Evolutionary conservation across 2,888 invertebrate species (phyloP), one percentile per base, ranked within the genome.

Genomic region (Tillus elongatus): DNA sequence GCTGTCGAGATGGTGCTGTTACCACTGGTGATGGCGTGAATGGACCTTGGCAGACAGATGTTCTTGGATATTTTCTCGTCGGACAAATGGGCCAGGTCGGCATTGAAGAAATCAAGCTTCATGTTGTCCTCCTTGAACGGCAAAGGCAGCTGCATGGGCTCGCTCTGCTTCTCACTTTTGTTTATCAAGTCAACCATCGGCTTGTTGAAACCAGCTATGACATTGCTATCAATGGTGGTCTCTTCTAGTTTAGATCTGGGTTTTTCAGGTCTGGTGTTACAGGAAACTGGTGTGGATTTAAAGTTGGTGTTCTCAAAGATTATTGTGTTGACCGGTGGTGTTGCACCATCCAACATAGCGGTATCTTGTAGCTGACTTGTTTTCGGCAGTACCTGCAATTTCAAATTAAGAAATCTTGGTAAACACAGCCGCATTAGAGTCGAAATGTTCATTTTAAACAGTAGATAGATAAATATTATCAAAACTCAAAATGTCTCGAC

Each of bases 271-370:
- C 70, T 67, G 2, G 64, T 45, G 1, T 58, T 56, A 2, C 66
- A 59, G 40, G 73, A 71, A 37, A 77, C 79, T 11, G 81, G 77
- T 38, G 76, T 79, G 45, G 81, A 77, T 60, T 88, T 88, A 60
- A 83, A 89, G 62, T 90, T 90, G 2, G 89, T 90, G 60, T 91
- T 91, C 58, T 91, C 90, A 58, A 91, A 90, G 46, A 91, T 89
- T 35, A 91, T 82, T 0, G 89, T 89, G 58, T 86, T 84, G 12
- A 88, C 85, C 2, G 87, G 86, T 0, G 85, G 79, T 3, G 83
- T 82, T 2, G 81, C 73, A 14, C 84, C 80, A 56, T 88, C 82
- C 15, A 84, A 63, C 1, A 79, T 73, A 15, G 74, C 72, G 44
- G 65, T 64, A 37, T 67, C 67, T 43, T 57, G 51, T 2, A n/a